Evolutionary conservation across 2,113 vertebrate genomes (phyloP), one percentile per base, ranked within the genome.

Genomic region (Apus apus): DNA sequence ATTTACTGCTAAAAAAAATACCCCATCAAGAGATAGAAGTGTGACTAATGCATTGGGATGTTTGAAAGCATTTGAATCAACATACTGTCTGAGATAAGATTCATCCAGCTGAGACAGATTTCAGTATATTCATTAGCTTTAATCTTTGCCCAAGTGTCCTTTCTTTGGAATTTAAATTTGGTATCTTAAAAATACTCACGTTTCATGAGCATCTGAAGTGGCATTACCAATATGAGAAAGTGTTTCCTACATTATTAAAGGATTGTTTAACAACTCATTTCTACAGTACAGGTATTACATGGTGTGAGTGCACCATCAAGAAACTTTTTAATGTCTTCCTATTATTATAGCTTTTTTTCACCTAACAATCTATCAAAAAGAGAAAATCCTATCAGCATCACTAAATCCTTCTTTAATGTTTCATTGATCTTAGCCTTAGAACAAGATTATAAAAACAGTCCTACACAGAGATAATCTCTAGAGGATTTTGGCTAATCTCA

Each of bases 341-440:
- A 95, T 87, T 93, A 89, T 95, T 96, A 85, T 76, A 76, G 19
- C 13, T 73, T 48, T 92, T 94, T 30, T 83, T 80, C 78, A 87
- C 83, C 90, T 88, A 96, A 83, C 54, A 62, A 93, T 96, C 96
- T 91, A 92, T 96, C 95, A 78, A 45, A 96, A 94, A 85, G 73
- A 95, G 77, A 97, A 97, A 98, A 98, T 97, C 86, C 95, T 96
- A 95, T 96, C 94, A 97, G 93, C 90, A 96, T 67, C 85, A 88
- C 78, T 97, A 98, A 98, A 97, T 96, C 97, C 96, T 97, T 90
- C 89, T 98, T 97, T 97, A 96, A 97, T 72, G 74, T 97, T 95
- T 97, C 96, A 98, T 98, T 98, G 98, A 98, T 98, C 97, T 97
- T 72, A 97, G 96, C 94, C 92, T 98, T 97, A 97, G 94, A 98